A percentile compares a stretch with the other conserved stretches of the same genome.
Conservation (phyloP, 2,888 invertebrate species). For the Biston betularia region DNA sequence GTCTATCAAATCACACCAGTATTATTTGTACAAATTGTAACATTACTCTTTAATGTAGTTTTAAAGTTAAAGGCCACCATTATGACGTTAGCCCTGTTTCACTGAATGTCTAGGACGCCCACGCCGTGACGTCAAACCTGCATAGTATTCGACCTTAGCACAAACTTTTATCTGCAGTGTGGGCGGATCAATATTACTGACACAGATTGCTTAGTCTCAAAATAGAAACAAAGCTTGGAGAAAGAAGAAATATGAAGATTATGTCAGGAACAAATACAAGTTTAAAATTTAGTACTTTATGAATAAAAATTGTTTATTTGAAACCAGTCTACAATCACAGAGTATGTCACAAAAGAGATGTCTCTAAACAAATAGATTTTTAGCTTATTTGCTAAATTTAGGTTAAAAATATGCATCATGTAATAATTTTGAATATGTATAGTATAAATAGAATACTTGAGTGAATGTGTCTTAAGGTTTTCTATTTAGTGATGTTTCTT, state of each 20-base stretch:
- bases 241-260: not conserved
- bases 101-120: conserved; percentile 10
- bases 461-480: not conserved
- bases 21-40: not conserved
- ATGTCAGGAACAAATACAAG: not conserved
- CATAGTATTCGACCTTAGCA: conserved; percentile 18
- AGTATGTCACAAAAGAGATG: too few species aligned
- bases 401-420: too few species aligned
- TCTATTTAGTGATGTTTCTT: not conserved
- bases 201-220: not conserved
- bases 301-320: too few species aligned
- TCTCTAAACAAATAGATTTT: too few species aligned
- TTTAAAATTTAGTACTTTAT: not conserved
- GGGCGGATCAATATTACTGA: conserved; percentile 16
- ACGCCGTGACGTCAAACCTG: conserved; percentile 24
- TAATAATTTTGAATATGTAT: too few species aligned
- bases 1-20: not conserved
- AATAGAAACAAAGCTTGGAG: not conserved
- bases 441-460: too few species aligned
- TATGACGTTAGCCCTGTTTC: not conserved
- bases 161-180: not conserved
- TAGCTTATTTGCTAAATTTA: too few species aligned
- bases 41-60: not conserved
- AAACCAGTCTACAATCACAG: too few species aligned
- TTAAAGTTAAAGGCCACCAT: conserved; percentile 4